Evolutionary conservation across 2,888 invertebrate genomes (phyloP), one percentile per base, ranked within the genome.

Genomic region (Eilema depressum): DNA sequence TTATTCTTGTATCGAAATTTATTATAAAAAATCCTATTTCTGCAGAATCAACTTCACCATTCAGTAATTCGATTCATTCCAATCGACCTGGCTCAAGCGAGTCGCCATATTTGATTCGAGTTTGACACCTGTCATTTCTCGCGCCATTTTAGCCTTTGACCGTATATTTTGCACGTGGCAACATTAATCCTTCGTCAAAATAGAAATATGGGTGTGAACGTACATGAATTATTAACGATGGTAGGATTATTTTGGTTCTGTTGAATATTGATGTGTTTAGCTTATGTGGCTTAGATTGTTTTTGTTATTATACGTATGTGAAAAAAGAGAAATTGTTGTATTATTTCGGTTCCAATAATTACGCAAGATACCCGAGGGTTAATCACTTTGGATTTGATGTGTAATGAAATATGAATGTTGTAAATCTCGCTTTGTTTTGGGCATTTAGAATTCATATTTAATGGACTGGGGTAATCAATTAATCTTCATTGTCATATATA

Each of bases 51-150:
- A 53, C 60, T 33, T 8, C 26, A 28, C 5, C 17, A 66, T 7
- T 71, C 28, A 30, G 30, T 28, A 66, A 64, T 70, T 63, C 41
- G 63, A 70, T 70, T 70, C 57, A 12, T 56, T 64, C 28, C 33
- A 28, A 64, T 56, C 25, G 33, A 63, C 73, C 63, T 37, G 63
- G 74, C 70, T 71, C 72, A 77, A 72, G 71, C 70, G 25, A 70
- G 75, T 70, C 81, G 83, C 88, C 86, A 88, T 89, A 85, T 88
- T 88, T 90, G 90, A 90, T 89, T 84, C 84, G 59, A 84, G 80
- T 89, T 89, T 92, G 92, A 92, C 92, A 92, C 87, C 88, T 92
- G 92, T 91, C 92, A 91, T 84, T 89, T 90, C 82, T 74, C 85
- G 78, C 88, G 86, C 86, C 87, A 84, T 86, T 85, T 81, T 77